Conservation (phyloP, 2,113 vertebrate species). For the Todiramphus chloris region DNA sequence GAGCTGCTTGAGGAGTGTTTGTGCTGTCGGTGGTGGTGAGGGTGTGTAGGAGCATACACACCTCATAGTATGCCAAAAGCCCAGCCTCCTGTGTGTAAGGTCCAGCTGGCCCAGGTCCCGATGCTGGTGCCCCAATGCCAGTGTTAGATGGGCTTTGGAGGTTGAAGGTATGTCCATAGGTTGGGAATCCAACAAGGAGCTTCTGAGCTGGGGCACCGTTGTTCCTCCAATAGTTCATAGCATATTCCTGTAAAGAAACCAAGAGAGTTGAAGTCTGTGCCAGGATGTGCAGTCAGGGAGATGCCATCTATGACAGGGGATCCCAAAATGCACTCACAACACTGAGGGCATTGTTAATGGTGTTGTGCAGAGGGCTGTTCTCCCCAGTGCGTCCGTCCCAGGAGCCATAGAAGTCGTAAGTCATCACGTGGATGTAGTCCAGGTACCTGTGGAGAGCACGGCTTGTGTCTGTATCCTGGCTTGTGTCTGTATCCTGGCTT, state of each 20-base stretch:
- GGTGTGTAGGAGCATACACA: not conserved
- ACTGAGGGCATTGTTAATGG: not conserved
- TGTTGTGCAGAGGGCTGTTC: not conserved
- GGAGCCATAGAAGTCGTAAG: not conserved
- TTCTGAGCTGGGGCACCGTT: not conserved
- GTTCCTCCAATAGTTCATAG: not conserved
- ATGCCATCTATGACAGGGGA: too few relatives aligned
- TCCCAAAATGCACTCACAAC: not conserved
- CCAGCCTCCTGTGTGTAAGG: not conserved
- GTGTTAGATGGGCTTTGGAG: not conserved
- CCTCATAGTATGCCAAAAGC: not conserved
- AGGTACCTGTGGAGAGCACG: too few relatives aligned
- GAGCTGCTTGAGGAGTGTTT: not conserved
- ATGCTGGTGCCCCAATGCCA: not conserved
- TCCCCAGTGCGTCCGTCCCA: not conserved
- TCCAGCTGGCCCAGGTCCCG: not conserved
- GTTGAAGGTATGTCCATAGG: not conserved
- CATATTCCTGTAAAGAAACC: not conserved
- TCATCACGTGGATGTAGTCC: too few relatives aligned
- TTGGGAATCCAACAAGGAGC: not conserved
- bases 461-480: not conserved
- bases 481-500: too few relatives aligned
- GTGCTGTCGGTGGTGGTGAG: not conserved
- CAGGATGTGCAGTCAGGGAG: not conserved
- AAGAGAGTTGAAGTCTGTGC: not conserved